Evolutionary conservation across 2,113 vertebrate genomes (phyloP), one percentile per base, ranked within the genome.

Genomic region (Potamarius usumacintae): DNA sequence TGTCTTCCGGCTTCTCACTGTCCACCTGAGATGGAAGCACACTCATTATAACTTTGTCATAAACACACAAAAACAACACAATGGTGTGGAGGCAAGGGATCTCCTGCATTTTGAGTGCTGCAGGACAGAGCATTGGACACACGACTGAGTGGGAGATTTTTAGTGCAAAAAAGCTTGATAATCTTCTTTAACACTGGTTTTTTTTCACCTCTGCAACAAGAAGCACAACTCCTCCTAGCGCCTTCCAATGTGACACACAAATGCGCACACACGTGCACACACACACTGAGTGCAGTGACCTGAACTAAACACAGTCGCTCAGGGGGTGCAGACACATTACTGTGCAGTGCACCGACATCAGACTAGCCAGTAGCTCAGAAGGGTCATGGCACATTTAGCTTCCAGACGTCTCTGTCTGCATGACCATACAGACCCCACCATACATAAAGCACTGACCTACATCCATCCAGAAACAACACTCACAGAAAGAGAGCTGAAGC

Each of bases 1-100:
- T 94, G 86, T 99, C 98, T 88, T 97, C 96, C 15, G 89, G 96
- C 91, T 94, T 96, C 82, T 99, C 98, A 55, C 89, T 94, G 93
- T 99, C 98, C 88, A 97, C 96, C 98, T 99, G 92, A 30, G 94
- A 72, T 67, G 89, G 55, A 85, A 81, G 89, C 79, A 42, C 50
- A 89, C 14, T 65, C 87, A 67, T 83, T 20, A 48, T 48, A 10
- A 79, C 55, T 22, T 65, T 11, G 15, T 67, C 10, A 85, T 14
- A 77, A 11, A 85, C 57, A 79, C 25, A 82, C 58, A 82, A 55
- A 87, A 72, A 76, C 85, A 86, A 15, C 52, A 20, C 12, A 60
- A 58, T 20, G 1, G 22, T 62, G 50, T 65, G 27, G 48, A 63
- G 42, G 42, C n/a, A 58, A 85, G 60, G 69, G 79, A 90, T 84